Evolutionary conservation across 2,113 vertebrate genomes (phyloP), one percentile per base, ranked within the genome.

Genomic region (Lucifuga dentata): DNA sequence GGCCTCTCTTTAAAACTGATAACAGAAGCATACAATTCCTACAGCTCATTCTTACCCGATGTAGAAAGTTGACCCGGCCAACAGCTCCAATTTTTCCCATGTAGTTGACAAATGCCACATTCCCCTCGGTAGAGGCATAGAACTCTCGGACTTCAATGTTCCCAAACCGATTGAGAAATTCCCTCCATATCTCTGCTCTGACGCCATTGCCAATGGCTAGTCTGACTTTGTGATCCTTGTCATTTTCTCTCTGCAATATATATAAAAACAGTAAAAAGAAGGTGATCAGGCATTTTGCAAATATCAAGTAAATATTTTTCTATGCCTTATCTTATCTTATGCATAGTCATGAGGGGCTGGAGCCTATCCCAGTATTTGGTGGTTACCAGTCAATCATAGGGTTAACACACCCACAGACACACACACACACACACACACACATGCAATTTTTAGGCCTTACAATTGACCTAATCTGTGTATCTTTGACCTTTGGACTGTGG

Each of bases 91-190:
- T 84, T 85, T 94, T 96, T 13, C 93, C 93, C 0, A 86, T 79
- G n/a, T 96, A 95, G 89, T 96, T 97, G 32, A 93, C 0, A 68
- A 98, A 96, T 43, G 87, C 92, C 11, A 96, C 60, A 53, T 96
- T 97, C 81, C 95, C 95, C 87, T 98, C 95, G 0, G 95, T 96
- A 17, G 96, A 85, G 24, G 90, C 95, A 5, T 98, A 96, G 74
- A 97, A 95, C 86, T 97, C 96, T 39, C 84, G 83, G 50, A 97
- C 63, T 3, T 73, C 50, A 55, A 96, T 91, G 39, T 92, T 85
- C 12, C 96, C 95, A 82, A 96, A 97, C 73, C 95, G 93, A 46
- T 16, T 51, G 44, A 95, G 49, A 45, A 97, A 96, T 66, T 97
- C 93, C 39, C 66, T 94, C 96, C 96, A 97, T 24, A 97, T 79